Conservation (phyloP, 1,140 invertebrate species). For the Apis cerana region DNA sequence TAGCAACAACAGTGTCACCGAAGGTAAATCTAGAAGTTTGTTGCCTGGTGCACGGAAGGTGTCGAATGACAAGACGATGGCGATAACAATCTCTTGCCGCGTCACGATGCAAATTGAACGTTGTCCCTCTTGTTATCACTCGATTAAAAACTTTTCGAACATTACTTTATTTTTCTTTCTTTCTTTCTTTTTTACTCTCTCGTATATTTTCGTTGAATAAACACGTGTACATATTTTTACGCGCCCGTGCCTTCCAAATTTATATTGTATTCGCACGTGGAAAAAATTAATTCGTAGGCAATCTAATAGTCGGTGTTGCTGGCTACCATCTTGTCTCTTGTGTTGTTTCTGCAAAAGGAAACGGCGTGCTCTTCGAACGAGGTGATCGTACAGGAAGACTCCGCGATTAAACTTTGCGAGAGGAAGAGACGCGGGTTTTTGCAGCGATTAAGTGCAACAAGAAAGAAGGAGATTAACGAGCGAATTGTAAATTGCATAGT, state of each 20-base stretch:
- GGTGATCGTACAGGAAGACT: conserved; percentile 38
- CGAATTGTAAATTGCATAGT: neutral
- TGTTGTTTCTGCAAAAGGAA: conserved; percentile 29
- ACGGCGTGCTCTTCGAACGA: conserved; percentile 9
- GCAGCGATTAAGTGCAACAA: conserved; percentile 12
- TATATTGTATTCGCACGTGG: neutral
- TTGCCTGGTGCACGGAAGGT: conserved; percentile 14
- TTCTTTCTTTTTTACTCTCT: neutral
- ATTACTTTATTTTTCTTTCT: neutral
- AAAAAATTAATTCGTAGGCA: neutral
- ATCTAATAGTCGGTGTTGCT: conserved; percentile 3
- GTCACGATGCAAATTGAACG: neutral
- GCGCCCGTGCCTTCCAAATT: neutral
- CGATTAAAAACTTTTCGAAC: neutral
- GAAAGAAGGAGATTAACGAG: neutral
- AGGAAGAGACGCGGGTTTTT: conserved; percentile 31
- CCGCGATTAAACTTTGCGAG: conserved; percentile 38
- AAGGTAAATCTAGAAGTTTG: conserved; percentile 47
- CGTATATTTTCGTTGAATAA: neutral
- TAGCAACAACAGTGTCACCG: conserved; percentile 50
- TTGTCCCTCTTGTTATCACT: neutral
- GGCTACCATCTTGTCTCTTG: conserved; percentile 1
- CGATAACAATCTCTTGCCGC: conserved; percentile 37
- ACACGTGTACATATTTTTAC: neutral
- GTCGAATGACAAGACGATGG: conserved; percentile 28